Base-by-base conservation (phyloP, 1,140 invertebrate species). In the Brachionus rubens region DNA sequence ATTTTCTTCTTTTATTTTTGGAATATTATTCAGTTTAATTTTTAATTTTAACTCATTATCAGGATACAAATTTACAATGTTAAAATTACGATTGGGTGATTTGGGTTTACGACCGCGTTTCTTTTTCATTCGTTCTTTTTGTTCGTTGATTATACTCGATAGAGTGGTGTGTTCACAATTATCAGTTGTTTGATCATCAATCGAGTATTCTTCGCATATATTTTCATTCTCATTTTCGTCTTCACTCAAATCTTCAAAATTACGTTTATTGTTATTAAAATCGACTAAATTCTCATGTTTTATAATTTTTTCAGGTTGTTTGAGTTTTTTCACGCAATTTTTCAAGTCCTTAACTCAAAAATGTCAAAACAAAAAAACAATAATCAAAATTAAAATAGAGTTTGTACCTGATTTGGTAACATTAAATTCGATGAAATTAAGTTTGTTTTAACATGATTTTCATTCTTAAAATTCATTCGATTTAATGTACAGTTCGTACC, bases 1-100 rank as follows among this genome's bases (percentile, higher is more conserved):
- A 59, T 59, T 59, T 59, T 59, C 54, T 16, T 59, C 30, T 16
- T 59, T 33, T 19, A 33, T 59, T 59, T 36, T 59, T n/a, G n/a
- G n/a, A 10, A 19, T 16, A 59, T 59, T 59, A 16, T 59, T 59
- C 3, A 65, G 19, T 43, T 65, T 65, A 19, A 65, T 43, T 65
- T 65, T 65, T 12, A 65, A 65, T 43, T 65, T 65, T 19, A 43
- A 14, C 14, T 65, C 59, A 19, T 65, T 65, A 14, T 65, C 59
- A 4, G 9, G 36, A 43, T 28, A 43, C 3, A 19, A 19, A 9
- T 41, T 43, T 2, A 41, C 9, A 33, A 36, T 59, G 28, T 59
- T 59, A 3, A 16, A 36, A 3, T 26, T 65, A 21, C 24, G 41
- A 26, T 24, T 19, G 24, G 40, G 36, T 65, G 36, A 24, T 65